These are phyloP conservation scores for Apaloderma vittatum DNA, from an alignment of 2,113 vertebrate species.

Conservation along the genomic window DNA sequence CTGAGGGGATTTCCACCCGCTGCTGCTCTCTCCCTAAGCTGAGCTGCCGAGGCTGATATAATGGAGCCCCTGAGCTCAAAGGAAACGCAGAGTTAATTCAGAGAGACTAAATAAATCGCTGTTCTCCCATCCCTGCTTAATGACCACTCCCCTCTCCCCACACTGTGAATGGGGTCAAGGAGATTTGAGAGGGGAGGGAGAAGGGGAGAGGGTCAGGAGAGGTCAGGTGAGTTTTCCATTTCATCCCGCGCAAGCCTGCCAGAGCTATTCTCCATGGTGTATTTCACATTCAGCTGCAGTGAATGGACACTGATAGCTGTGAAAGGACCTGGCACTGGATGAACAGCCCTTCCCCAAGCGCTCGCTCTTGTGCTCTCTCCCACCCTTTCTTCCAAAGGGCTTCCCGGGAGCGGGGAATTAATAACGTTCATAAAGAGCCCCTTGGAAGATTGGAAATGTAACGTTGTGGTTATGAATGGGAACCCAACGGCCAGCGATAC, in stretches of 20 bases:
- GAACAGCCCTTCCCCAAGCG: constrained; percentile 24
- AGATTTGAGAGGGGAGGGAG: constrained; percentile 10
- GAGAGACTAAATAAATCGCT: not conserved
- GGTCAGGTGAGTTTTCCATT: constrained; percentile 54
- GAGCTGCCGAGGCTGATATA: not conserved
- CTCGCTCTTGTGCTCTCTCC: constrained; percentile 12
- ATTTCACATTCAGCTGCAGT: constrained; percentile 15
- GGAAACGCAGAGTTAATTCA: constrained; percentile 34
- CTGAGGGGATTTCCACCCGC: not conserved
- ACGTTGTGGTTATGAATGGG: not conserved
- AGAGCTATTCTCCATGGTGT: constrained; percentile 68
- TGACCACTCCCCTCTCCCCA: not conserved
- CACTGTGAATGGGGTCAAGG: constrained; percentile 41
- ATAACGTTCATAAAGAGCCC: not conserved
- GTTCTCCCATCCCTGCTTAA: not conserved
- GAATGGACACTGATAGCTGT: constrained; percentile 64
- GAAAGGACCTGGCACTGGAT: constrained; percentile 50
- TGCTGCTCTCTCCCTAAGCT: not conserved
- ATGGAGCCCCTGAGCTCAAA: constrained; percentile 1
- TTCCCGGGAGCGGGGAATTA: constrained; percentile 22
- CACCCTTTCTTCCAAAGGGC: constrained; percentile 45
- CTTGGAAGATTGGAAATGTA: not conserved
- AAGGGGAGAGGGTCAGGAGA: constrained; percentile 40
- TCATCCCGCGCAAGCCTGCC: not conserved
- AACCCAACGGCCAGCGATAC: not conserved